Conservation (phyloP, 1,140 invertebrate genomes). For the Drosophila burlai region DNA sequence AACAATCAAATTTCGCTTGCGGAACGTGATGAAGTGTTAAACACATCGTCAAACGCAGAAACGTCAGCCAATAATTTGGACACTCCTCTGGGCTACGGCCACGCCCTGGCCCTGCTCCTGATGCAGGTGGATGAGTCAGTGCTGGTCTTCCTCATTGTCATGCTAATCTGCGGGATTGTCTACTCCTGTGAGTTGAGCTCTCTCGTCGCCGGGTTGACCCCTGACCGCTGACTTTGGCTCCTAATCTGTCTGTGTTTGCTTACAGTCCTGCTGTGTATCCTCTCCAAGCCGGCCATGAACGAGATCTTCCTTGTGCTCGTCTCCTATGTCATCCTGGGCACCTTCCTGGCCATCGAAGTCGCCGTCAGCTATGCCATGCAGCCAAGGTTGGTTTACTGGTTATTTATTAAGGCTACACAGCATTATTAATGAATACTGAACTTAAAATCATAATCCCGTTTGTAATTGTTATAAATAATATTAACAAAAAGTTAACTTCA, state of each 20-base stretch:
- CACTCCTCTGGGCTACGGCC: slow-evolving; percentile 59
- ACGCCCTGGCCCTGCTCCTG: slow-evolving; percentile 53
- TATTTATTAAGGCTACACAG: background rate
- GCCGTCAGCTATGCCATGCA: slow-evolving; percentile 86
- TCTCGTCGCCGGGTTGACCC: background rate
- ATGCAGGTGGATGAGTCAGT: slow-evolving; percentile 76
- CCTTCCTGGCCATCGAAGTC: slow-evolving; percentile 89
- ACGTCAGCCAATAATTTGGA: slow-evolving; percentile 46
- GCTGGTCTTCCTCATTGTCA: slow-evolving; percentile 85
- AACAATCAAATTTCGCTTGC: slow-evolving; percentile 52
- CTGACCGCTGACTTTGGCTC: slow-evolving; percentile 22
- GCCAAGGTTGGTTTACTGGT: slow-evolving; percentile 83
- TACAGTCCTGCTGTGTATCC: slow-evolving; percentile 90
- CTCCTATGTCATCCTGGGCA: slow-evolving; percentile 91
- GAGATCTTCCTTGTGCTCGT: slow-evolving; percentile 94
- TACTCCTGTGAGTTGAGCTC: slow-evolving; percentile 86
- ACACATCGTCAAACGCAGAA: slow-evolving; percentile 29
- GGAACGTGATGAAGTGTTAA: slow-evolving; percentile 74
- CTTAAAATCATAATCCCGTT: too few relatives aligned
- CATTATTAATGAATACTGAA: background rate
- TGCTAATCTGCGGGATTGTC: slow-evolving; percentile 85
- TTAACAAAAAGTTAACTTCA: background rate
- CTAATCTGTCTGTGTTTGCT: slow-evolving; percentile 26
- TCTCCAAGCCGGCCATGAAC: slow-evolving; percentile 93
- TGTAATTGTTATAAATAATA: too few relatives aligned